Percentiles rank a stretch among this genome's conserved stretches.
These are phyloP conservation scores for Pseudomyrmex flavicornis DNA, from an alignment of 1,140 invertebrate species.

Conservation along the genomic window DNA sequence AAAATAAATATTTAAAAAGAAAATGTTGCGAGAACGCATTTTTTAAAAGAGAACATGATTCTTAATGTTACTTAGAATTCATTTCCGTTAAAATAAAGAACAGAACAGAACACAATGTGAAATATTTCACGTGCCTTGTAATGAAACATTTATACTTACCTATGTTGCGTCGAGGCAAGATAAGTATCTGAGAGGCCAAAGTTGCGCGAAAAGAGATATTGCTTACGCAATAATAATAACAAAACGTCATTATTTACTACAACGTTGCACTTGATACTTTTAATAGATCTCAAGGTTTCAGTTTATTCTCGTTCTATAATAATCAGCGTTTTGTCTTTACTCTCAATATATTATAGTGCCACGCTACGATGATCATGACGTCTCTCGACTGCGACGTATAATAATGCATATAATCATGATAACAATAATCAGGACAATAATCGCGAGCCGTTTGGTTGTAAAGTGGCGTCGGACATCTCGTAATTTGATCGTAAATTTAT, in stretches of 20 bases:
- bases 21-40: too few species aligned
- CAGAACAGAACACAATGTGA: too few species aligned
- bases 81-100: too few species aligned
- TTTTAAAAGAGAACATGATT: too few species aligned
- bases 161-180: not conserved
- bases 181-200: too few species aligned
- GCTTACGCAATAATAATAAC: not conserved
- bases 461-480: slow-evolving; percentile 55
- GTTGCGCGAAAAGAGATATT: too few species aligned
- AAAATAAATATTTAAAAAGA: not conserved
- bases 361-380: slow-evolving; percentile 64
- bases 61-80: too few species aligned
- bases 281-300: slow-evolving; percentile 62
- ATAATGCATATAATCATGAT: slow-evolving; percentile 30
- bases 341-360: slow-evolving; percentile 54
- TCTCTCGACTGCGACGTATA: too few species aligned
- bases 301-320: slow-evolving; percentile 59
- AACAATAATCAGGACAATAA: slow-evolving; percentile 53
- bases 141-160: slow-evolving; percentile 10
- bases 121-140: too few species aligned
- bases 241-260: slow-evolving; percentile 35
- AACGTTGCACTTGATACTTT: slow-evolving; percentile 67
- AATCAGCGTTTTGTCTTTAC: slow-evolving; percentile 53
- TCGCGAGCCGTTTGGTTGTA: slow-evolving; percentile 53
- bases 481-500: slow-evolving; percentile 42